These are phyloP conservation scores for Parascotia fuliginaria DNA, from an alignment of 2,888 invertebrate species.

Conservation along the genomic window DNA sequence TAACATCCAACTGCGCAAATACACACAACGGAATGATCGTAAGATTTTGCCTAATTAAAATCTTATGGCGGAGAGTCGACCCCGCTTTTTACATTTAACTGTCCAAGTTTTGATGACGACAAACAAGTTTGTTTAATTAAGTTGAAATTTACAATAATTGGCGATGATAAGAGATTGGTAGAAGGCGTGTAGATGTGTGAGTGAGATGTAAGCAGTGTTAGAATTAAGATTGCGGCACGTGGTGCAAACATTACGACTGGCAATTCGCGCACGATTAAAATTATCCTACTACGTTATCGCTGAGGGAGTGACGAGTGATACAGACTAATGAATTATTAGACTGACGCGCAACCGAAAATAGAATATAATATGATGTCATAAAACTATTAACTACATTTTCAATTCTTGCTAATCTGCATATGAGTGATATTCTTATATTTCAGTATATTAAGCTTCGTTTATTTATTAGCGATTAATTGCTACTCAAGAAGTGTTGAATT, in stretches of 20 bases:
- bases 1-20: conserved; percentile 20
- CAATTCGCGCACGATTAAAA: conserved; percentile 84
- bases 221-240: conserved; percentile 74
- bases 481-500: too few relatives aligned
- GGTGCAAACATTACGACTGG: conserved; percentile 70
- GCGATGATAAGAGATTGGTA: conserved; percentile 63
- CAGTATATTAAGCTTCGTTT: too few relatives aligned
- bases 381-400: too few relatives aligned
- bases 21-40: conserved; percentile 14
- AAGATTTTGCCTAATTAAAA: conserved; percentile 35
- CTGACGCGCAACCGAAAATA: not conserved
- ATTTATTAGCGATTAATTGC: too few relatives aligned
- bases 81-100: conserved; percentile 42
- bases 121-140: conserved; percentile 43
- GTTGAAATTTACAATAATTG: conserved; percentile 38
- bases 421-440: too few relatives aligned
- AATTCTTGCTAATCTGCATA: too few relatives aligned
- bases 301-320: conserved; percentile 68
- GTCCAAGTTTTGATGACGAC: conserved; percentile 36
- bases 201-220: conserved; percentile 49
- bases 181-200: conserved; percentile 57
- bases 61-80: conserved; percentile 24
- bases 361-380: too few relatives aligned
- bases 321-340: conserved; percentile 48
- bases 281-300: conserved; percentile 81